Base-by-base conservation (phyloP, 1,140 invertebrate genomes). In the Aphaenogaster floridana region DNA sequence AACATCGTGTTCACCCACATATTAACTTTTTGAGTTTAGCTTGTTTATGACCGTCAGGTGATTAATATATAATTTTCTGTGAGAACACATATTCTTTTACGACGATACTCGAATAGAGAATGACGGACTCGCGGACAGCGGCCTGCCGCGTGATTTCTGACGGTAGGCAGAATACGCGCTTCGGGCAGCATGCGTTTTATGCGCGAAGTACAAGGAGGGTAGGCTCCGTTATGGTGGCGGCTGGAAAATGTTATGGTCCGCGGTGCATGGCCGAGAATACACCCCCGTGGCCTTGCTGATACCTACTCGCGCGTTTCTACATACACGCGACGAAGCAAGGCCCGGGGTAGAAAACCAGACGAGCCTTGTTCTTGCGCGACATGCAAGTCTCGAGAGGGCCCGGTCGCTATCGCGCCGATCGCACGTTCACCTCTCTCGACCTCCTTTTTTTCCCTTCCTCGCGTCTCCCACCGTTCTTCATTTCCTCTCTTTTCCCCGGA, bases 211-310 rank as follows among this genome's bases (percentile, higher is more conserved):
- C 17, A 69, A 80, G 84, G 78, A 88, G 85, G 89, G 78, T 91
- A 87, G 71, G 39, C 68, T 86, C 80, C 74, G 86, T 79, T 91
- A 91, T 76, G 74, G 57, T 80, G 84, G 79, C 72, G 84, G 84
- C 59, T 86, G 86, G 78, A 63, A 64, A 89, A 88, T 83, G 86
- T 92, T 87, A 88, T 83, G 87, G 86, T 85, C 42, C 74, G 50
- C 72, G 59, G 28, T 90, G 87, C 80, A 80, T 61, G 63, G 28
- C 88, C 63, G n/a, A 69, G 86, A 85, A 86, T 90, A 90, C 87
- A 90, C 87, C 87, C 42, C 79, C 78, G 80, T 85, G 88, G 68
- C 81, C 86, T 87, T 66, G 83, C 77, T 59, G 81, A 80, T 86
- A 86, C 63, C 64, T 63, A 84, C 77, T 90, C 74, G 68, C 79